Base-by-base conservation (phyloP, 2,113 vertebrate genomes). In the Pampusana beccarii region DNA sequence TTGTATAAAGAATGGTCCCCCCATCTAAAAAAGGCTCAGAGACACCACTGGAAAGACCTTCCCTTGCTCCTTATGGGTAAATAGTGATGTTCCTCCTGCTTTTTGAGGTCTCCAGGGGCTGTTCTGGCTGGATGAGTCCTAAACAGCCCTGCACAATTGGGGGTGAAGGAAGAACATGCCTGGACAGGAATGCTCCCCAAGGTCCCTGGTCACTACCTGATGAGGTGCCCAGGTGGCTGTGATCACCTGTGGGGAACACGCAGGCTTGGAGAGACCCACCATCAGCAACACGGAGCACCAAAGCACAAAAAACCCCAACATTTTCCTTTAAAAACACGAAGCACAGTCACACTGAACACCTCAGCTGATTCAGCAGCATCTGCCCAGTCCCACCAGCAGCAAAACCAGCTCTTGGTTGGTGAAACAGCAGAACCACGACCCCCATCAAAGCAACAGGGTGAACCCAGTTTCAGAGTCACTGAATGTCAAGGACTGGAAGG, bases 311-410 rank as follows among this genome's bases (percentile, higher is more conserved):
- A 36, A 50, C 1, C 1, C 0, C 28, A 1, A 38, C 14, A 4
- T 5, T 56, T 44, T 50, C 53, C 25, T 24, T 20, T 9, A 19
- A 31, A 80, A 86, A 6, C 0, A 25, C 33, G 62, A 25, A 24
- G 8, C 19, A 23, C 54, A 46, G 16, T 10, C 23, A n/a, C 12
- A 8, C 5, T 3, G 10, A 61, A 34, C 23, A n/a, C 3, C 16
- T 3, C 46, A 31, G 15, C 9, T 2, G 26, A 2, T 5, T 2
- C 2, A 1, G 12, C 29, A 12, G 14, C 0, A 5, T 2, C 33
- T 11, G 13, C 6, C 23, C 23, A 24, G 48, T 14, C 26, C 28
- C 40, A 6, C 20, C 18, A 10, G 34, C 23, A 10, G 31, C 38
- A 40, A 21, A 28, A 33, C 25, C 25, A 19, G 60, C 46, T 48